Evolutionary conservation across 2,888 invertebrate genomes (phyloP), one percentile per base, ranked within the genome.

Genomic region (Drosophila mayaguana): DNA sequence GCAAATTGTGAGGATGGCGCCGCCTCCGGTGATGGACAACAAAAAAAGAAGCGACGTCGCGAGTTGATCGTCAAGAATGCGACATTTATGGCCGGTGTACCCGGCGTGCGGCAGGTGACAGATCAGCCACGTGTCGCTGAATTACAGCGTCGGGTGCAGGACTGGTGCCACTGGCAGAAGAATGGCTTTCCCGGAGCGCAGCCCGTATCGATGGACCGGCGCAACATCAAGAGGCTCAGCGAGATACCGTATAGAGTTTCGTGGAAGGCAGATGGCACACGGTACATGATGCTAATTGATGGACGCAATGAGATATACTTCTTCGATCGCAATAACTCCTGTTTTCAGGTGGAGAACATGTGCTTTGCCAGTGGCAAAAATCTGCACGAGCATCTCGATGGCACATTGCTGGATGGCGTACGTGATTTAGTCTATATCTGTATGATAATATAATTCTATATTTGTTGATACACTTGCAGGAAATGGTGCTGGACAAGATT

Each of bases 201-300:
- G 91, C 99, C 99, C 0, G 98, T 99, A 0, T 99, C 99, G 0
- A 98, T 99, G 98, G 97, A 97, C 90, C 93, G 94, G 2, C 91
- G 94, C 1, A 99, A 99, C 92, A 94, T 99, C 53, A 92, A 93
- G 57, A 94, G 96, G 14, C 93, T 99, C 4, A 94, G 95, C 36
- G 93, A 96, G 78, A 97, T 97, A 90, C 97, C 97, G 0, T 99
- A 99, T 91, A 95, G 96, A 91, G 99, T 99, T 1, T 99, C 99
- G 2, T 99, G 99, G 99, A 99, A 99, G 92, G 99, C 99, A 12
- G 99, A 99, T 93, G 99, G 99, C 42, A 97, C 97, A 38, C 96
- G 98, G 89, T 99, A 98, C 92, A 97, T 99, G 97, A 97, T 99
- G 97, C 93, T 98, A 46, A 98, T 99, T 76, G 96, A 97, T 84